These are phyloP conservation scores for Okamejei kenojei DNA, from an alignment of 2,797 vertebrate species.

Conservation along the genomic window DNA sequence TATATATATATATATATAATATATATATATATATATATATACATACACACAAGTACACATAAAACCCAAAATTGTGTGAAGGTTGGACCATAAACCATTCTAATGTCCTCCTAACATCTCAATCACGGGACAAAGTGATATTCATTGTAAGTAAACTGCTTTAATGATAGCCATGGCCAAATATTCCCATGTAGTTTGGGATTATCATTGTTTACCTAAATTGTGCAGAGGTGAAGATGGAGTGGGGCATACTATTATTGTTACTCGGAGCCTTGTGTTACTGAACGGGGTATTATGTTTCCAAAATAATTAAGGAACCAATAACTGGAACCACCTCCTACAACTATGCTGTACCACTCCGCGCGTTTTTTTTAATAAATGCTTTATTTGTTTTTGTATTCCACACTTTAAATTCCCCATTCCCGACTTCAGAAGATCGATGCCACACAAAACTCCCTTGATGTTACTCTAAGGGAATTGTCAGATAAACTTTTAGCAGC, in stretches of 20 bases:
- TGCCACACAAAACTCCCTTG: not conserved
- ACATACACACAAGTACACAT: too few relatives aligned
- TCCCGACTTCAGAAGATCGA: not conserved
- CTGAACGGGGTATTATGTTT: constrained; percentile 16
- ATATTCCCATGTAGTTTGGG: not conserved
- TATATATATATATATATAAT: too few relatives aligned
- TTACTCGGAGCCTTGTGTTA: not conserved
- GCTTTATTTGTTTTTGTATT: not conserved
- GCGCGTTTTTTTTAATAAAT: not conserved
- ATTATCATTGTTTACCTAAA: not conserved
- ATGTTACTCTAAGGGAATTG: not conserved
- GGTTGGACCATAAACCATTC: not conserved
- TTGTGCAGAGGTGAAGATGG: not conserved
- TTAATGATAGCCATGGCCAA: not conserved
- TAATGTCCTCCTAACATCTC: not conserved
- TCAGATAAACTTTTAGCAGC: not conserved
- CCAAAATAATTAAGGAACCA: constrained; percentile 28
- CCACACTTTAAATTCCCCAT: not conserved
- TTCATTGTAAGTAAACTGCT: not conserved
- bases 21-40: too few relatives aligned
- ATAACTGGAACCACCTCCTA: constrained; percentile 24
- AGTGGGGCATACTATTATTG: not conserved
- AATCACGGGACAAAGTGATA: not conserved
- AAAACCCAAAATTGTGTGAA: too few relatives aligned
- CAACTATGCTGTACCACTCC: not conserved